These are phyloP conservation scores for Apamea sordens DNA, from an alignment of 2,888 invertebrate genomes.

Conservation along the genomic window DNA sequence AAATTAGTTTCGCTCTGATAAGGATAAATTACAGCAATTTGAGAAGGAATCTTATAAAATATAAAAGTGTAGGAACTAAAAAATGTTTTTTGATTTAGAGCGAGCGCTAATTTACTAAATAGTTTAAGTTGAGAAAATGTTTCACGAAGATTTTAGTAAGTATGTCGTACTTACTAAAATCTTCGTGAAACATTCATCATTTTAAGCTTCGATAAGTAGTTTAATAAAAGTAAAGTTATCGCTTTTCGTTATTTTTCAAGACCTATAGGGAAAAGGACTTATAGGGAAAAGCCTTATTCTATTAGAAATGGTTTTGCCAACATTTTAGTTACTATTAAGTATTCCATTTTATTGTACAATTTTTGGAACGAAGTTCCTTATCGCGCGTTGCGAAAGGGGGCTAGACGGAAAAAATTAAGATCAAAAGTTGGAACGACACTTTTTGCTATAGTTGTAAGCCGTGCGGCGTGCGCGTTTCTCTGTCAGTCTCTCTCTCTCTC, in stretches of 20 bases:
- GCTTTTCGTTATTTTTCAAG: not conserved
- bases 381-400: no score
- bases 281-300: not conserved
- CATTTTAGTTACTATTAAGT: not conserved
- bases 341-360: not conserved
- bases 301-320: not conserved
- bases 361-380: no score
- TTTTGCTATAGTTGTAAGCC: no score
- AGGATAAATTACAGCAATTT: conserved; percentile 67
- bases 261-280: not conserved
- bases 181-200: not conserved
- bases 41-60: conserved; percentile 52
- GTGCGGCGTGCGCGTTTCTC: no score
- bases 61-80: conserved; percentile 48
- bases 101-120: conserved; percentile 51
- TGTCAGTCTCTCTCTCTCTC: no score
- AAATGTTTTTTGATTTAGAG: conserved; percentile 53
- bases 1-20: conserved; percentile 70
- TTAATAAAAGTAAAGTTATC: conserved; percentile 2
- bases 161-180: no score
- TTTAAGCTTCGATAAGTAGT: not conserved
- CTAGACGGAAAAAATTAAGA: no score
- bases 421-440: no score
- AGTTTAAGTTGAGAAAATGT: conserved; percentile 39
- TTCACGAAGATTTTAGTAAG: conserved; percentile 28